Evolutionary conservation across 2,113 vertebrate species (phyloP).

Genomic region (Poecilia latipinna): DNA sequence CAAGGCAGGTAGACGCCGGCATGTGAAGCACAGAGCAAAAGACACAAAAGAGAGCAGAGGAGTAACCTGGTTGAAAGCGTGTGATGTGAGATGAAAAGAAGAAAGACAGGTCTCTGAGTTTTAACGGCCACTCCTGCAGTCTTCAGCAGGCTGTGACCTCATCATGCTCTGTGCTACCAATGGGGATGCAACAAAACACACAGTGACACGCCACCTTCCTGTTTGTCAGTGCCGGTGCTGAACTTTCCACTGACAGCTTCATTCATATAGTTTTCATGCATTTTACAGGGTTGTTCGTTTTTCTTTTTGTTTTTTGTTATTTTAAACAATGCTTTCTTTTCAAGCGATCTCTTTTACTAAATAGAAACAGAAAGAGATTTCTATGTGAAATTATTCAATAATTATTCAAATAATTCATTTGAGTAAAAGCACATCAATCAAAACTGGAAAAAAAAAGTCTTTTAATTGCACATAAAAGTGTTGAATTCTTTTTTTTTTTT

Average conservation of each 20-base stretch:
- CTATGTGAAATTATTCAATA: not conserved
- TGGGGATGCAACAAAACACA: conserved; percentile 51
- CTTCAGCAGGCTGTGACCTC: conserved; percentile 59
- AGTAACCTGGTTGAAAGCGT: conserved; percentile 38
- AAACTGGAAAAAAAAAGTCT: conserved; percentile 1
- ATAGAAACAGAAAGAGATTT: not conserved
- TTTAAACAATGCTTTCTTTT: not conserved
- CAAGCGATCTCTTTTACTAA: not conserved
- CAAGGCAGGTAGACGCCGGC: conserved; percentile 32
- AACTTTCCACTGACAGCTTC: conserved; percentile 89
- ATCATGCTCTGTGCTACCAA: conserved; percentile 60
- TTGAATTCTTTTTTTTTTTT: not conserved
- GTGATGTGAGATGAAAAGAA: conserved; percentile 50
- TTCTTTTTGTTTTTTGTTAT: too few species aligned
- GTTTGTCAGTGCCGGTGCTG: conserved; percentile 84
- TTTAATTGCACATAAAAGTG: conserved; percentile 2
- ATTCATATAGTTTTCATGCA: conserved; percentile 45
- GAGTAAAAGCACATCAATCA: not conserved
- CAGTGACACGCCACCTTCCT: conserved; percentile 82
- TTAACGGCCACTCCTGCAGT: conserved; percentile 55
- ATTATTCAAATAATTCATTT: too few species aligned
- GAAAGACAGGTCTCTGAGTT: conserved; percentile 39
- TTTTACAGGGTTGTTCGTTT: not conserved
- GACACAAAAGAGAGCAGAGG: conserved; percentile 28
- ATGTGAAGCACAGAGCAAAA: conserved; percentile 16